Conservation (phyloP, 2,888 invertebrate genomes). For the Trissolcus japonicus region DNA sequence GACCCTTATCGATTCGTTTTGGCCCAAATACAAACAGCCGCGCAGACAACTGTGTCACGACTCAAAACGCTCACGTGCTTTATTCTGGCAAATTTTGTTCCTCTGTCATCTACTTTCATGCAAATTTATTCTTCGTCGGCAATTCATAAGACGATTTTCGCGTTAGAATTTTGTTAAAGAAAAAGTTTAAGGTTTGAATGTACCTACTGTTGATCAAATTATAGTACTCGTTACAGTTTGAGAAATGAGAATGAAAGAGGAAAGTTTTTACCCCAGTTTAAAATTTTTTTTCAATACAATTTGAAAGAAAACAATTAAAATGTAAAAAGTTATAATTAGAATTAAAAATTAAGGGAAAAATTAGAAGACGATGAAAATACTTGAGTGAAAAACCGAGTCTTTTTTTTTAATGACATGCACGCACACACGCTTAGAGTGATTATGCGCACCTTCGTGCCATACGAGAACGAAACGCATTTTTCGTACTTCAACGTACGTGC, state of each 20-base stretch:
- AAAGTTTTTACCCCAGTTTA: too few relatives aligned
- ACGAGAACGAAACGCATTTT: slow-evolving; percentile 26
- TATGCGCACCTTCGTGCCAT: slow-evolving; percentile 30
- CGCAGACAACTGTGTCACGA: slow-evolving; percentile 51
- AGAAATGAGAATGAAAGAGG: too few relatives aligned
- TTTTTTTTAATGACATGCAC: slow-evolving; percentile 34
- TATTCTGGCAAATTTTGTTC: slow-evolving; percentile 34
- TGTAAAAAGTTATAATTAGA: too few relatives aligned
- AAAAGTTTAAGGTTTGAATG: neutral
- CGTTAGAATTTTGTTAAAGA: slow-evolving; percentile 3
- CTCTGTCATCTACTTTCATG: slow-evolving; percentile 24
- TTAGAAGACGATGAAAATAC: slow-evolving; percentile 5
- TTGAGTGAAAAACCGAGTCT: slow-evolving; percentile 25
- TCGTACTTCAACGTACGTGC: slow-evolving; percentile 24
- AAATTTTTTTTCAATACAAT: slow-evolving; percentile 5
- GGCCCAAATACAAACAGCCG: slow-evolving; percentile 41
- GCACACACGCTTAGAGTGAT: slow-evolving; percentile 45
- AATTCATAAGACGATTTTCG: neutral
- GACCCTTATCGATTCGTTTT: slow-evolving; percentile 53
- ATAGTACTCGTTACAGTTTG: too few relatives aligned
- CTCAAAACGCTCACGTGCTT: slow-evolving; percentile 32
- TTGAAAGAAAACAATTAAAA: too few relatives aligned
- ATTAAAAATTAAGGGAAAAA: neutral
- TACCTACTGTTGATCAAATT: too few relatives aligned
- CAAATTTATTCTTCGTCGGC: slow-evolving; percentile 29